Conservation (phyloP, 2,888 invertebrate species). For the Ferdinandea cuprea region DNA sequence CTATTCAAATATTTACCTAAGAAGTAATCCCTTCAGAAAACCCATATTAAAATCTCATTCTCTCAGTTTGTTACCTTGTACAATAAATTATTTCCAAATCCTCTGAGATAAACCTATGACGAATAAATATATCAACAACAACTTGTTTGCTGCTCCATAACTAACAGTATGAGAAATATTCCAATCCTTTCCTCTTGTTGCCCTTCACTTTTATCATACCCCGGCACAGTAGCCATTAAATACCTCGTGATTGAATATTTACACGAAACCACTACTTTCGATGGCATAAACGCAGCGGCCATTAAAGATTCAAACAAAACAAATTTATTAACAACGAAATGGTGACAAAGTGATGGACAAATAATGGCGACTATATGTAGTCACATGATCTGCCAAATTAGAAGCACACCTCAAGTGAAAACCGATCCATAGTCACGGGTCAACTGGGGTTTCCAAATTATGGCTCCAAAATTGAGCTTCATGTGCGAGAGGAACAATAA, state of each 20-base stretch:
- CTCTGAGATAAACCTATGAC: no score
- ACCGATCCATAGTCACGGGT: conserved; percentile 37
- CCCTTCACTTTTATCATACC: no score
- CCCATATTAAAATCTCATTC: no score
- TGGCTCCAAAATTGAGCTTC: background rate
- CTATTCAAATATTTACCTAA: no score
- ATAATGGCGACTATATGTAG: background rate
- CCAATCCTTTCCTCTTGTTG: no score
- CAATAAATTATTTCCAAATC: no score
- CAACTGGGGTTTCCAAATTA: conserved; percentile 16
- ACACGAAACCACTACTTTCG: background rate
- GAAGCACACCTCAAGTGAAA: conserved; percentile 23
- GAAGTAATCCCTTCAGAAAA: no score
- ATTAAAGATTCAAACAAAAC: background rate
- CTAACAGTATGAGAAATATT: no score
- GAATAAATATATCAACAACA: no score
- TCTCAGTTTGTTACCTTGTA: no score
- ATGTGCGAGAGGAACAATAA: background rate
- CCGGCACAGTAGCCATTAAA: background rate
- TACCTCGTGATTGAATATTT: background rate
- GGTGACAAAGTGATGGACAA: conserved; percentile 1
- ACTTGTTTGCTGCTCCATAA: no score
- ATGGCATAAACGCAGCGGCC: background rate
- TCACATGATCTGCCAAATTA: conserved; percentile 33
- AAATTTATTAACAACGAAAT: conserved; percentile 28